phyloP scores from a whole-genome alignment of 2,797 vertebrate genomes.

The Liparis tanakae region DNA sequence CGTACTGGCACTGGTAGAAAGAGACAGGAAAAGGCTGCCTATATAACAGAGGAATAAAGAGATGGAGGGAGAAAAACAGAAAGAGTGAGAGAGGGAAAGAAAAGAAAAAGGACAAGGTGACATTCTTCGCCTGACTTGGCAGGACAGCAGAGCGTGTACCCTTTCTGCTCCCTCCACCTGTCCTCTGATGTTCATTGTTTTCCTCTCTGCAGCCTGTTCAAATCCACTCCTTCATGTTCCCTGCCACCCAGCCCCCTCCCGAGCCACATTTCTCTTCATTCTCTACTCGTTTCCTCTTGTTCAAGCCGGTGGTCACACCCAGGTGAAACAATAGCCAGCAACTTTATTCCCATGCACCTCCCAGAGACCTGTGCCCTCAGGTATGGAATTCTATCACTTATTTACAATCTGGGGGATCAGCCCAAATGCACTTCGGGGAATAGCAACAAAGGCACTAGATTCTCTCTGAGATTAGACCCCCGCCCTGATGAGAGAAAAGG shows the following conservation, averaged over 20 bases:
- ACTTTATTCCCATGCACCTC: constrained; percentile 77
- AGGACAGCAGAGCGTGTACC: constrained; percentile 34
- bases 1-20: constrained; percentile 27
- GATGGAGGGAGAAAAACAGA: constrained; percentile 18
- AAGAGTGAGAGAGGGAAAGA: constrained; percentile 14
- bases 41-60: constrained; percentile 8
- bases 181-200: constrained; percentile 53
- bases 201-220: constrained; percentile 46
- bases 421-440: constrained; percentile 73
- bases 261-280: constrained; percentile 41
- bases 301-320: constrained; percentile 72
- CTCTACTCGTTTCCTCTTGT: constrained; percentile 63
- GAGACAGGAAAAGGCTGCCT: constrained; percentile 13
- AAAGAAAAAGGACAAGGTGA: constrained; percentile 57
- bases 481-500: constrained; percentile 23
- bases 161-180: constrained; percentile 58
- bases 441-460: constrained; percentile 72
- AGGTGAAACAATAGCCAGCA: constrained; percentile 71
- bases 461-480: constrained; percentile 66
- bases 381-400: constrained; percentile 85
- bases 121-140: constrained; percentile 46
- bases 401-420: constrained; percentile 80
- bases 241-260: constrained; percentile 45
- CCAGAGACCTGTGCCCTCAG: constrained; percentile 78
- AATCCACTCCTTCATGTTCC: constrained; percentile 46